Evolutionary conservation across 1,140 invertebrate genomes (phyloP), one percentile per base, ranked within the genome.

Genomic region (Aleiodes sp.): DNA sequence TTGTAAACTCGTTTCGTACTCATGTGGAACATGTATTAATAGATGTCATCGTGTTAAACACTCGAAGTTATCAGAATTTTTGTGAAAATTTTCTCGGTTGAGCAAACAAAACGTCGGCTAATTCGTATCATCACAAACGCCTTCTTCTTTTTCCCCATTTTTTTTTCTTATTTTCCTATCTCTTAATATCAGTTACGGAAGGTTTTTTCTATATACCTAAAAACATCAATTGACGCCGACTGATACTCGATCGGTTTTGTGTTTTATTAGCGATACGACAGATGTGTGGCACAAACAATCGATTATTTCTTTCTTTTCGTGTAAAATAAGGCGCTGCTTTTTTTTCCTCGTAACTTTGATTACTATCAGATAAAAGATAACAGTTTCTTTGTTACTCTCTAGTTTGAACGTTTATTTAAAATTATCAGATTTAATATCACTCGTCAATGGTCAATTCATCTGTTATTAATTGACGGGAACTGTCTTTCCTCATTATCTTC

Each of bases 231-330:
- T 78, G 76, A 64, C 46, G 72, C 67, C 77, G 73, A 70, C 57
- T 21, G 37, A 39, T 65, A 69, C 75, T 74, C 73, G 70, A 62
- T 73, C n/a, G n/a, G n/a, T n/a, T n/a, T n/a, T 69, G 67, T 80
- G 76, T 80, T 81, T 80, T 79, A 79, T 75, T 79, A 80, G 77
- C 70, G 77, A 81, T 77, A 77, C 74, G 76, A 79, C 75, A 73
- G 41, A 64, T 69, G 72, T 43, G 59, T 57, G 64, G 61, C 62
- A 72, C 72, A 77, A 78, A 80, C 75, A 78, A 78, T 78, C 74
- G 73, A 76, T 43, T 78, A 75, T 43, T 39, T 31, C 26, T 59
- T 35, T 60, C 29, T 74, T 73, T 71, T 62, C 59, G 46, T 46
- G 41, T 66, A 56, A 52, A 63, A 70, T 56, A 39, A 39, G 9